Conservation (phyloP, 2,888 invertebrate species). For the Netelia virgata region DNA sequence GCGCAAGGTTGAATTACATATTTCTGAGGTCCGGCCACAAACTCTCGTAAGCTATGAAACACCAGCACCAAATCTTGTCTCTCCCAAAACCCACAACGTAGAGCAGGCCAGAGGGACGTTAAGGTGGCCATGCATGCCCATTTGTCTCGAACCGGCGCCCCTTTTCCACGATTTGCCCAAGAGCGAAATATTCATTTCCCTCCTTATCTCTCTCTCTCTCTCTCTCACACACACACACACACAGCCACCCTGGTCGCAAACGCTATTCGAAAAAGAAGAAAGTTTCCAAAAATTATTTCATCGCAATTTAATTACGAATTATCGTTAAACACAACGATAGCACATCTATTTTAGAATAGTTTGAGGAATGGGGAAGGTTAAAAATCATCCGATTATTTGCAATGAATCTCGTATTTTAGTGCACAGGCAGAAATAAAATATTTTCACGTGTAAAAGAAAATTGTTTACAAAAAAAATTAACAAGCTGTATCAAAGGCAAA, state of each 20-base stretch:
- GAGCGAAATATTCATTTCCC: slow-evolving; percentile 19
- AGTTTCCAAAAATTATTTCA: background rate
- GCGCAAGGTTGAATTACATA: slow-evolving; percentile 75
- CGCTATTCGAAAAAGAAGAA: background rate
- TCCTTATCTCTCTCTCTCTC: background rate
- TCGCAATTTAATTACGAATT: too few species aligned
- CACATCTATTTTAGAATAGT: too few species aligned
- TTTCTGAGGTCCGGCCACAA: slow-evolving; percentile 81
- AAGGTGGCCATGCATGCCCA: slow-evolving; percentile 39
- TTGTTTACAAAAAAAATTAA: background rate
- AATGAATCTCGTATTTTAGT: too few species aligned
- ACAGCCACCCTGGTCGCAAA: background rate
- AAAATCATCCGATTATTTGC: too few species aligned
- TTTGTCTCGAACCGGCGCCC: slow-evolving; percentile 40
- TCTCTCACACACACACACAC: background rate
- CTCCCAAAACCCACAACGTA: slow-evolving; percentile 50
- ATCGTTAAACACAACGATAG: too few species aligned
- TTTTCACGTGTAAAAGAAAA: background rate
- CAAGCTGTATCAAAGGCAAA: background rate
- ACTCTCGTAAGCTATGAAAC: slow-evolving; percentile 75
- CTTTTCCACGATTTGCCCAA: slow-evolving; percentile 39
- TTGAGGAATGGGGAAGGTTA: too few species aligned
- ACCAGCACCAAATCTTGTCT: slow-evolving; percentile 63
- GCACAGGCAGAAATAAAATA: background rate
- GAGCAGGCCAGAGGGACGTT: slow-evolving; percentile 5